These are phyloP conservation scores for Halictus quadricinctus DNA, from an alignment of 2,888 invertebrate genomes.

Conservation along the genomic window DNA sequence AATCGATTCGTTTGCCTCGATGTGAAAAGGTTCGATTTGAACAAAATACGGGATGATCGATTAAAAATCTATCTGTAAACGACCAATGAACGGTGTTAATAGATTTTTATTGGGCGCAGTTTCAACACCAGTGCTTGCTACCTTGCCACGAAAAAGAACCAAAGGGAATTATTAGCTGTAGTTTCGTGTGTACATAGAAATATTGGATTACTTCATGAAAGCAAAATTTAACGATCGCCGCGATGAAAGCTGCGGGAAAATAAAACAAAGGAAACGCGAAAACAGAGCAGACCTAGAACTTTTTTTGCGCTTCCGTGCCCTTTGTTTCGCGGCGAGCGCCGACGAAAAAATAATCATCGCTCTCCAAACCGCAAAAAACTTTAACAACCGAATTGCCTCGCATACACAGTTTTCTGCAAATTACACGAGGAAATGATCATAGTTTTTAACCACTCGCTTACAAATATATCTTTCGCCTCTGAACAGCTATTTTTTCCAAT, in stretches of 20 bases:
- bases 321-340: slow-evolving; percentile 21
- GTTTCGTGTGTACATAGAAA: background rate
- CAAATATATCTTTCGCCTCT: background rate
- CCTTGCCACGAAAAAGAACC: background rate
- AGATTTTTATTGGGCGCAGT: background rate
- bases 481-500: background rate
- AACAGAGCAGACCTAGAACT: background rate
- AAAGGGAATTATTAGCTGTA: background rate
- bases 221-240: slow-evolving; percentile 24
- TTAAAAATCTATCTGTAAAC: background rate
- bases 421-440: background rate
- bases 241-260: slow-evolving; percentile 18
- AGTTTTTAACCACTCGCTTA: background rate
- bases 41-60: background rate
- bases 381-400: background rate
- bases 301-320: slow-evolving; percentile 13
- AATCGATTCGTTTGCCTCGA: background rate
- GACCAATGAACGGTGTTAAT: background rate
- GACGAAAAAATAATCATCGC: slow-evolving; percentile 15
- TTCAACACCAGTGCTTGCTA: background rate
- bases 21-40: background rate
- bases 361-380: slow-evolving; percentile 1
- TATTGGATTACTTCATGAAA: slow-evolving; percentile 2
- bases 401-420: background rate
- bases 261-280: slow-evolving; percentile 14